Conservation (phyloP, 2,113 vertebrate genomes). For the Phainopepla nitens region DNA sequence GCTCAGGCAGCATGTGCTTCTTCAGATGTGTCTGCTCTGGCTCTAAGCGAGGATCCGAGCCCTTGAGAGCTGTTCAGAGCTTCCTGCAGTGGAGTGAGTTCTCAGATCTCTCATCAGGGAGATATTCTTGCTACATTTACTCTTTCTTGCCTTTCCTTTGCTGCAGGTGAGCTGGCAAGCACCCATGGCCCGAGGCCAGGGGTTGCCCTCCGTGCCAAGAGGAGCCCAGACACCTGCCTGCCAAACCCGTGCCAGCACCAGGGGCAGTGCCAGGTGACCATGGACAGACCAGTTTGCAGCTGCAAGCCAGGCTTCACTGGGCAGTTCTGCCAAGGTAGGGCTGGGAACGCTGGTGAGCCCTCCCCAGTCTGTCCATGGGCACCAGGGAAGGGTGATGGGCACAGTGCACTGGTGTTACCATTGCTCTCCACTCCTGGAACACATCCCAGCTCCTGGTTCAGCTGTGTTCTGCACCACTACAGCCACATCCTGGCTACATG, state of each 20-base stretch:
- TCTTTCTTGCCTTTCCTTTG: background rate
- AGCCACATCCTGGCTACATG: background rate
- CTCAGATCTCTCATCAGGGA: accelerated
- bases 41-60: accelerated
- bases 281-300: background rate
- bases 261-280: background rate
- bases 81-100: background rate
- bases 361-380: background rate
- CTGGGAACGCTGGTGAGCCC: background rate
- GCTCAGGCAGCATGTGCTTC: background rate
- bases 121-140: background rate
- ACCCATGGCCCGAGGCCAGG: accelerated
- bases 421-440: background rate
- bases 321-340: conserved; percentile 44
- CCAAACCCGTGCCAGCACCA: conserved; percentile 43
- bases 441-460: background rate
- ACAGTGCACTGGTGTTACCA: background rate
- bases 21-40: background rate
- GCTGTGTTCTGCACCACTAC: background rate
- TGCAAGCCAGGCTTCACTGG: conserved; percentile 59
- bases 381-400: background rate
- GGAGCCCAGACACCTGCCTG: background rate
- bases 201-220: background rate
- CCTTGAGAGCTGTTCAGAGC: background rate
- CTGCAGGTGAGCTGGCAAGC: background rate